Conservation (phyloP, 2,888 invertebrate genomes). For the Phyto melanocephala region DNA sequence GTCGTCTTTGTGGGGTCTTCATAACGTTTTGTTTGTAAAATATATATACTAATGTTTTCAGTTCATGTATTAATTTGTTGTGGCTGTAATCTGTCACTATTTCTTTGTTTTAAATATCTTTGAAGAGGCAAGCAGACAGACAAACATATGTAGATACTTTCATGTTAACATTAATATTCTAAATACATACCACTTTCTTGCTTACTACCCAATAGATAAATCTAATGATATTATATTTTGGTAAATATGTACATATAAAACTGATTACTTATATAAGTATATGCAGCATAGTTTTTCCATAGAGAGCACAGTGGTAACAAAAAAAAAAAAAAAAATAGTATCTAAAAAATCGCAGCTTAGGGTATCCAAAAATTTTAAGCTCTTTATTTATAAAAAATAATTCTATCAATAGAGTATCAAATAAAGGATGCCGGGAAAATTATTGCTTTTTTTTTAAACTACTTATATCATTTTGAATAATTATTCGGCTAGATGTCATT, state of each 20-base stretch:
- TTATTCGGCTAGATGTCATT: too few relatives aligned
- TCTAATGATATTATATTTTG: conserved; percentile 30
- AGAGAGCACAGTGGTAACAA: background rate
- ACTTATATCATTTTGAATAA: too few relatives aligned
- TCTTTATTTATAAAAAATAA: too few relatives aligned
- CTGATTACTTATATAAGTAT: too few relatives aligned
- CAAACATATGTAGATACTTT: conserved; percentile 9
- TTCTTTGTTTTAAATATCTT: conserved; percentile 10
- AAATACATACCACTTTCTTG: background rate
- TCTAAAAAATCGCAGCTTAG: too few relatives aligned
- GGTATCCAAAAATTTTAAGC: too few relatives aligned
- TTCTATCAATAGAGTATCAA: too few relatives aligned
- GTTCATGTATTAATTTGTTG: conserved; percentile 16
- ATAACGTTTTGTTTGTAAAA: background rate
- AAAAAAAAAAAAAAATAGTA: too few relatives aligned
- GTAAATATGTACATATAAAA: background rate
- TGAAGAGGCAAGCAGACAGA: background rate
- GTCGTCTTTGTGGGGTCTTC: conserved; percentile 47
- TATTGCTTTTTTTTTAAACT: too few relatives aligned
- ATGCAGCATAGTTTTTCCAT: background rate
- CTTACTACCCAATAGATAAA: conserved; percentile 44
- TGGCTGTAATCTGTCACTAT: conserved; percentile 34
- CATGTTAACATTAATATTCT: background rate
- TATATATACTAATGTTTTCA: conserved; percentile 21
- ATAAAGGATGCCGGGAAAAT: too few relatives aligned